Conservation (phyloP, 2,888 invertebrate genomes). For the Volucella bombylans region DNA sequence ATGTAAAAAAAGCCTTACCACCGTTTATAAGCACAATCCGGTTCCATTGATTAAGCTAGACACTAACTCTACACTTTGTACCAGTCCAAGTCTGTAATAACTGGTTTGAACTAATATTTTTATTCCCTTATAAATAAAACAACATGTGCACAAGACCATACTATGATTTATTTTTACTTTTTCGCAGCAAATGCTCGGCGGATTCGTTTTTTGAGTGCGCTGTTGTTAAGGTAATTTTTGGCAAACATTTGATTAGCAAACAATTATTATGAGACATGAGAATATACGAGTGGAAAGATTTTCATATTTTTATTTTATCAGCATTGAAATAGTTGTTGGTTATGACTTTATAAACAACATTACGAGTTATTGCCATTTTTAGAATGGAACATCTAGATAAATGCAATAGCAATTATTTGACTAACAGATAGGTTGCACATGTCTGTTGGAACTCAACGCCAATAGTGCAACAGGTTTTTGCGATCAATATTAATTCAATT, state of each 20-base stretch:
- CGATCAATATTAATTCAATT: too few species aligned
- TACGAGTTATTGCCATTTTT: too few species aligned
- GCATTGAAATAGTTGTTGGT: neutral
- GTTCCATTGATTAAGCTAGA: conserved; percentile 22
- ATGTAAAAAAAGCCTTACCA: neutral
- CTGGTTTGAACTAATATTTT: conserved; percentile 20
- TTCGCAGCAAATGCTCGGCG: neutral
- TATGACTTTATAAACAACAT: neutral
- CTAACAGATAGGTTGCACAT: too few species aligned
- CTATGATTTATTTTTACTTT: conserved; percentile 12
- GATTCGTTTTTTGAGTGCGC: neutral
- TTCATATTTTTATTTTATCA: neutral
- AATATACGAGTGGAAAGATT: conserved; percentile 19
- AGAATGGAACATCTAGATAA: too few species aligned
- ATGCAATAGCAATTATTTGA: too few species aligned
- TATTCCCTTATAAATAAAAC: neutral
- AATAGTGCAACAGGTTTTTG: too few species aligned
- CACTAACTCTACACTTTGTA: conserved; percentile 1
- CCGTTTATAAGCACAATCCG: neutral
- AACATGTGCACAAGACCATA: conserved; percentile 6
- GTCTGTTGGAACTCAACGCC: too few species aligned
- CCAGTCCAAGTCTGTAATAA: conserved; percentile 16
- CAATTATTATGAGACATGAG: neutral
- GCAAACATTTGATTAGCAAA: conserved; percentile 16
- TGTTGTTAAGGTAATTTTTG: conserved; percentile 14